These are phyloP conservation scores for Eidolon dupreanum DNA, from an alignment of 2,797 vertebrate species.

Conservation along the genomic window DNA sequence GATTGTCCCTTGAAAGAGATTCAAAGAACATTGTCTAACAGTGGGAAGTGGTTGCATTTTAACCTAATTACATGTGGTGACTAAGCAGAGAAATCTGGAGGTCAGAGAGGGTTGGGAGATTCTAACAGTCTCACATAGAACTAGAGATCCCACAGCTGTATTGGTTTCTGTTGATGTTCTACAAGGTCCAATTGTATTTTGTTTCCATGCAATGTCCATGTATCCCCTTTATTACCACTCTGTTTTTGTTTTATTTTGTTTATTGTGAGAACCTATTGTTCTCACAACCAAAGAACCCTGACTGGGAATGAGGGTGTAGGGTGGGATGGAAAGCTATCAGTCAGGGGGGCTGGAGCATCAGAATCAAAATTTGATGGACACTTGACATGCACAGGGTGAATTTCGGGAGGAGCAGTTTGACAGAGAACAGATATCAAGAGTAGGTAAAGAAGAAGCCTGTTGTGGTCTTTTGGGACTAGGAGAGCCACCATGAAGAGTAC, in stretches of 20 bases:
- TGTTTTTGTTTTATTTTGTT: background rate
- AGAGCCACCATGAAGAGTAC: background rate
- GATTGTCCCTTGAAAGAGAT: background rate
- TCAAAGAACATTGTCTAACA: background rate
- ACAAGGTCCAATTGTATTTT: background rate
- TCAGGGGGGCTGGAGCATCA: background rate
- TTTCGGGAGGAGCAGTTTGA: background rate
- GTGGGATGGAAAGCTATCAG: background rate
- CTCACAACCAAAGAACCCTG: background rate
- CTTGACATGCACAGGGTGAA: background rate
- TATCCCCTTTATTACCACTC: background rate
- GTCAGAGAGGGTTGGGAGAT: background rate
- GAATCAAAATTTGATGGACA: background rate
- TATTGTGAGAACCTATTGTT: background rate
- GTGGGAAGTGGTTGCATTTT: background rate
- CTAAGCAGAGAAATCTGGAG: background rate
- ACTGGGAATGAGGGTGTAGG: background rate
- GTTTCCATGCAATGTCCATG: background rate
- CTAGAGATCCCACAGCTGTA: background rate
- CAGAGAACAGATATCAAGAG: background rate
- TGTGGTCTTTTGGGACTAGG: background rate
- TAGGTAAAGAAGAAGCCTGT: background rate
- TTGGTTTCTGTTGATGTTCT: background rate
- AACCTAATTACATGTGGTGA: background rate
- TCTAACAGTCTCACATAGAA: background rate